These are phyloP conservation scores for Neosilurus mollespiculum DNA, from an alignment of 2,797 vertebrate species.

Conservation along the genomic window DNA sequence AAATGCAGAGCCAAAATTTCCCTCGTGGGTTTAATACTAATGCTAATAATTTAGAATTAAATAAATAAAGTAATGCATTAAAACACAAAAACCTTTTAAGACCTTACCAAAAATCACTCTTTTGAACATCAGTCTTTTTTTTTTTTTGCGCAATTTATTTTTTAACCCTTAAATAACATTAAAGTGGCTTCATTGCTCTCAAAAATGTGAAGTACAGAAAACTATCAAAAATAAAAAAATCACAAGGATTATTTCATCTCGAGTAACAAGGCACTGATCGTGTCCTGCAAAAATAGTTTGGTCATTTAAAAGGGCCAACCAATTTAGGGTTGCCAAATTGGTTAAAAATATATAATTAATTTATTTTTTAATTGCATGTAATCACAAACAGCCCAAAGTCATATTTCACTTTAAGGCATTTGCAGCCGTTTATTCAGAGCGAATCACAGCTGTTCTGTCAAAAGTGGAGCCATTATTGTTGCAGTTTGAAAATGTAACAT, in stretches of 20 bases:
- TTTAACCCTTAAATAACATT: not conserved
- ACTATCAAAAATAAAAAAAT: not conserved
- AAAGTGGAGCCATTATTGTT: not conserved
- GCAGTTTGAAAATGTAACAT: not conserved
- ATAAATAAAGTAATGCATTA: not conserved
- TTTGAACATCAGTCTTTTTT: too few relatives aligned
- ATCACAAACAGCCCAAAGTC: not conserved
- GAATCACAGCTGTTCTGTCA: not conserved
- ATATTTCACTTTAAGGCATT: not conserved
- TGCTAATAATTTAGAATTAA: too few relatives aligned
- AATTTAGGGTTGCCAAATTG: not conserved
- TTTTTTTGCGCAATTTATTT: not conserved
- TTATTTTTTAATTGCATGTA: not conserved
- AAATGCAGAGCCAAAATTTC: too few relatives aligned
- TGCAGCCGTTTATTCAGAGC: not conserved
- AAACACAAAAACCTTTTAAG: not conserved
- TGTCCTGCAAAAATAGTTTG: too few relatives aligned
- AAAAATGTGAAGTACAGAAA: not conserved
- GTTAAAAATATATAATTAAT: too few relatives aligned
- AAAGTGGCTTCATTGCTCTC: not conserved
- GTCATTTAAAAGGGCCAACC: too few relatives aligned
- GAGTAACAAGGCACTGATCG: not conserved
- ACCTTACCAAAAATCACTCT: not conserved
- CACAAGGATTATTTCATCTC: not conserved
- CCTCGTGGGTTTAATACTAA: too few relatives aligned